Base-by-base conservation (phyloP, 2,113 vertebrate genomes). In the Emydura subglobosa region DNA sequence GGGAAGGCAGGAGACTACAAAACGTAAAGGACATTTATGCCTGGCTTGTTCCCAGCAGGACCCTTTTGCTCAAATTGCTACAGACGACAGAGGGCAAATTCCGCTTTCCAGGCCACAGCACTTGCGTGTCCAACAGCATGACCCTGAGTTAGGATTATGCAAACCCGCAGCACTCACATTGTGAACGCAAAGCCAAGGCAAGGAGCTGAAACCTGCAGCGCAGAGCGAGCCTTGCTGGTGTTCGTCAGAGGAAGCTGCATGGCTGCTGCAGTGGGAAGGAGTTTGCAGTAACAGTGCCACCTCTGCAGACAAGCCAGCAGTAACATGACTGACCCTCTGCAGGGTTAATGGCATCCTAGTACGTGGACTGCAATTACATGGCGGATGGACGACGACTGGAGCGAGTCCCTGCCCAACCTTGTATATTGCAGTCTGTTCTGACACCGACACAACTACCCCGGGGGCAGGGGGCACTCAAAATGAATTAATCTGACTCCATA, bases 211-310 rank as follows among this genome's bases (percentile, higher is more conserved):
- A 65, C 65, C 74, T 90, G 92, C 50, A 79, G 29, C n/a, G 47
- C 16, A 4, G 27, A 34, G 9, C 29, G 9, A 0, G 44, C 83
- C 80, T 54, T 9, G 80, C 1, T 86, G 51, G 89, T 13, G 79
- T 51, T 31, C 88, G 25, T 16, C 59, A 91, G 68, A 59, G 47
- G 34, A 47, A 44, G 87, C 94, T 93, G 90, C 2, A 78, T 57
- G 14, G 51, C 16, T 13, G 51, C 57, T 88, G 90, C 94, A 91
- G 10, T 12, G 19, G 61, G 14, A 53, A 17, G 16, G 82, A 88
- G 88, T 14, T 78, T 86, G 61, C 88, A 83, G 87, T 88, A 91
- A 86, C 82, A 90, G 10, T 44, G 91, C 92, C 94, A 95, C 91
- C 93, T 91, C 53, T 94, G 96, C 94, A 95, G 68, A 27, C 44